Evolutionary conservation across 2,888 invertebrate genomes (phyloP).

Genomic region (Seladonia tumulorum): DNA sequence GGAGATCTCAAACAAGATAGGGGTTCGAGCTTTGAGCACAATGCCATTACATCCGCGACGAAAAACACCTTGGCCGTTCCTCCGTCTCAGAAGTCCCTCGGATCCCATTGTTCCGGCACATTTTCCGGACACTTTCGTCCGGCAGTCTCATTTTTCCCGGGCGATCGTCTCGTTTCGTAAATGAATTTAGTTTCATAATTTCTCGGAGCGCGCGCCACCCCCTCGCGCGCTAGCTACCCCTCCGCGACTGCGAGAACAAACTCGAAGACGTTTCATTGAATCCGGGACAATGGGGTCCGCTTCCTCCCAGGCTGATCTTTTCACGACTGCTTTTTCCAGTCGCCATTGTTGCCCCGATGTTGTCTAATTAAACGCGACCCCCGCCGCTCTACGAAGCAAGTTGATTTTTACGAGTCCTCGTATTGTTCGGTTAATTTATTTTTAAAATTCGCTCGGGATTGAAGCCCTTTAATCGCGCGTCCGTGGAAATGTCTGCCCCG

Average conservation of each 20-base stretch:
- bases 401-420: not conserved
- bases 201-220: not conserved
- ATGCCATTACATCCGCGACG: conserved; percentile 56
- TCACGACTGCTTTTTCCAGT: not conserved
- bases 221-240: not conserved
- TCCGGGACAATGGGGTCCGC: conserved; percentile 27
- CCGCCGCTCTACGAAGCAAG: not conserved
- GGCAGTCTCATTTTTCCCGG: conserved; percentile 6
- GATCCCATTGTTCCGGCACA: conserved; percentile 46
- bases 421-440: not conserved
- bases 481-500: not conserved
- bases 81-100: conserved; percentile 15
- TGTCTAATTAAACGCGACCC: not conserved
- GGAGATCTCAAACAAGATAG: conserved; percentile 60
- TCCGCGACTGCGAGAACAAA: not conserved
- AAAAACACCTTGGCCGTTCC: conserved; percentile 44
- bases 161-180: conserved; percentile 36
- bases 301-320: conserved; percentile 17
- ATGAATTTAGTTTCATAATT: conserved; percentile 40
- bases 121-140: conserved; percentile 7
- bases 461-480: no score
- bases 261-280: conserved; percentile 20
- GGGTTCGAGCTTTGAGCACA: conserved; percentile 38
- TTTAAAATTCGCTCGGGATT: not conserved
- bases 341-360: conserved; percentile 21